Evolutionary conservation across 2,797 vertebrate species (phyloP).

Genomic region (Pitangus sulphuratus): DNA sequence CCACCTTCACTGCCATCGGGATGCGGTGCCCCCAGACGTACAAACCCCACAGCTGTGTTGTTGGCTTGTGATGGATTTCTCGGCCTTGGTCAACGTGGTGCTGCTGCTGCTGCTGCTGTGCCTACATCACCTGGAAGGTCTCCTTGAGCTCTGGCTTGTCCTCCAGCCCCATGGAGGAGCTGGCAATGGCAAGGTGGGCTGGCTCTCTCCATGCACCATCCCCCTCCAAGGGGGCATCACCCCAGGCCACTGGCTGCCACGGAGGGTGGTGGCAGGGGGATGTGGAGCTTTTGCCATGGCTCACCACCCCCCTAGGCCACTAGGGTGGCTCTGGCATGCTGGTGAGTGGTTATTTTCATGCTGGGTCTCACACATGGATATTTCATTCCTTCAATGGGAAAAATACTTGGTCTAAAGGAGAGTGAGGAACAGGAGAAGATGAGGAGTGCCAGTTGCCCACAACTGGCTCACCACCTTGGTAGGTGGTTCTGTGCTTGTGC

Average conservation of each 20-base stretch:
- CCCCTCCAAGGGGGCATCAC: rapidly evolving
- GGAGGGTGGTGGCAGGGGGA: neutral
- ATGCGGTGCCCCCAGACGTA: rapidly evolving
- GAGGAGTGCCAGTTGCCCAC: neutral
- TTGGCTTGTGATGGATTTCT: neutral
- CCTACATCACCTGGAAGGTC: neutral
- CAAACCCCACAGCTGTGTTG: rapidly evolving
- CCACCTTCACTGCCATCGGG: neutral
- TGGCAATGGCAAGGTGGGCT: rapidly evolving
- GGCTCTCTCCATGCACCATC: rapidly evolving
- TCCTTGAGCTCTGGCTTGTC: neutral
- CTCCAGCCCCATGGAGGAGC: neutral
- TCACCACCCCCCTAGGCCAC: neutral
- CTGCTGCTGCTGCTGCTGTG: neutral
- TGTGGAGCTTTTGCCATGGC: neutral
- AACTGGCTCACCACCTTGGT: neutral
- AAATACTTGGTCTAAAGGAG: neutral
- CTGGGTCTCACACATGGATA: neutral
- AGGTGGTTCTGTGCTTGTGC: neutral
- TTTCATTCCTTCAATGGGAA: neutral
- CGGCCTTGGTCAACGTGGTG: rapidly evolving
- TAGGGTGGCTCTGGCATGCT: rapidly evolving
- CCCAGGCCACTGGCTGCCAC: neutral
- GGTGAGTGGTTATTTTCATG: neutral
- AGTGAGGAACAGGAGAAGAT: neutral